A percentile compares a stretch with the other conserved stretches of the same genome.
Conservation (phyloP, 2,113 vertebrate genomes). For the Cryptomyrus ogoouensis region DNA sequence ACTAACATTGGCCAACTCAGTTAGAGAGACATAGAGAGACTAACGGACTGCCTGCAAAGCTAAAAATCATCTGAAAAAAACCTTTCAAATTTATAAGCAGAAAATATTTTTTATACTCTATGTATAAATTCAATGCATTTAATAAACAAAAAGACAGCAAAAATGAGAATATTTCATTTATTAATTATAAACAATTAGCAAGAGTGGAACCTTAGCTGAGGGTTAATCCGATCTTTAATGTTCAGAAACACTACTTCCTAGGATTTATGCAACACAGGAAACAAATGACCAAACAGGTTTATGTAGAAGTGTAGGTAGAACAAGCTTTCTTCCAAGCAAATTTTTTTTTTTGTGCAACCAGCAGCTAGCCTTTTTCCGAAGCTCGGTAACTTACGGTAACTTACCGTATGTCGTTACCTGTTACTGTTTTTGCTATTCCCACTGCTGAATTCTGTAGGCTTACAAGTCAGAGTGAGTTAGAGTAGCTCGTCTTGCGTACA, state of each 20-base stretch:
- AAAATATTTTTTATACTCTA: background rate
- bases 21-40: background rate
- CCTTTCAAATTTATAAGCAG: background rate
- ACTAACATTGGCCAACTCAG: background rate
- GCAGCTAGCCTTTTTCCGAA: slow-evolving; percentile 32
- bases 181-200: background rate
- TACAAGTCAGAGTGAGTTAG: slow-evolving; percentile 25
- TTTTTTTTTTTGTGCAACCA: slow-evolving; percentile 61
- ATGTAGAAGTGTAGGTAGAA: slow-evolving; percentile 17
- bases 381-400: slow-evolving; percentile 56
- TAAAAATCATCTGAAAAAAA: background rate
- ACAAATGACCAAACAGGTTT: slow-evolving; percentile 28
- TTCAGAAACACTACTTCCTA: background rate
- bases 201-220: background rate
- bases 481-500: slow-evolving; percentile 27
- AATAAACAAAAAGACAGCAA: background rate
- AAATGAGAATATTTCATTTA: background rate
- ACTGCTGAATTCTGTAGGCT: slow-evolving; percentile 23
- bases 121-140: background rate
- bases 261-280: slow-evolving; percentile 50
- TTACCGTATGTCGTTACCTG: slow-evolving; percentile 52
- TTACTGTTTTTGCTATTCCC: slow-evolving; percentile 28
- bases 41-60: background rate
- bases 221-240: background rate
- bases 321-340: background rate